Base-by-base conservation (phyloP, 2,113 vertebrate genomes). In the Bufo bufo region DNA sequence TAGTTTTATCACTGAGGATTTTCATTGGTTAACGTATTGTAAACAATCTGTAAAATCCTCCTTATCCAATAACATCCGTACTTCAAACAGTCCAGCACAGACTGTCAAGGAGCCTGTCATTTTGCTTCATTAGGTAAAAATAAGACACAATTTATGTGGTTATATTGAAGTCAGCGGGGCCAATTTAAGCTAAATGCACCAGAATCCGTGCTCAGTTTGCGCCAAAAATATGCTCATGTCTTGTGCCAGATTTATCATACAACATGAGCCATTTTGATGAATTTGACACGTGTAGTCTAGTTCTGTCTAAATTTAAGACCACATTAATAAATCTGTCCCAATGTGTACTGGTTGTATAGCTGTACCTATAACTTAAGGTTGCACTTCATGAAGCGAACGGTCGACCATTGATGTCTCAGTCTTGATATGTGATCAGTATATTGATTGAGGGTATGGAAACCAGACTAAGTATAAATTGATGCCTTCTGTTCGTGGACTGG, bases 1-100 rank as follows among this genome's bases (percentile, higher is more conserved):
- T 93, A 93, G 89, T 95, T 93, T 93, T 94, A 77, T 47, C 45
- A 94, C 94, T 86, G 91, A 92, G 93, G 92, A 93, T 92, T 96
- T 97, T 96, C 95, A 95, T 92, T 94, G 93, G 95, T 94, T 45
- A 7, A 19, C 23, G 43, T 49, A 74, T 14, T 56, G 52, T 45
- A 43, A 45, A 8, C n/a, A 14, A 23, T 58, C 52, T 56, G 20
- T 58, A 19, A 52, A 58, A 43, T 43, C 54, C 79, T 11, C 77
- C 78, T 4, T 14, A 43, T 23, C 47, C 20, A 23, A 12, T 52
- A 6, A 23, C 11, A 23, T 19, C 1, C 4, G 13, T 79, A 0
- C 23, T 6, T 79, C n/a, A 56, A 4, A 9, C 1, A 23, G 23
- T 14, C 10, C n/a, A 78, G 52, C 14, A 56, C 50, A 58, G 12